phyloP scores from a whole-genome alignment of 2,113 vertebrate species.

The Pygathrix nemaeus region DNA sequence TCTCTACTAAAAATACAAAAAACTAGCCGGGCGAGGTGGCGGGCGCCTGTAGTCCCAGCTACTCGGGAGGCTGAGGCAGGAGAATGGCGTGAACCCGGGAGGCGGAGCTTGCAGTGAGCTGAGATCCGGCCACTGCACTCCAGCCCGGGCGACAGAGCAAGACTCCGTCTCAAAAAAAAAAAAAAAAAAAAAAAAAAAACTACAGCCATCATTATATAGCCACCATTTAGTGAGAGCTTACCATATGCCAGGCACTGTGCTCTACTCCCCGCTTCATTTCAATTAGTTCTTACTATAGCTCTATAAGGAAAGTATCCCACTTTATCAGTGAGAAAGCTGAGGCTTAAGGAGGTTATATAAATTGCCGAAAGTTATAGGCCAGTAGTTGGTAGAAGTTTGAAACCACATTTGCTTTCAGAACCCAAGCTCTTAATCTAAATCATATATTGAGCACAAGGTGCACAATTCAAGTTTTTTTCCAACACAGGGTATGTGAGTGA shows the following conservation, averaged over 20 bases:
- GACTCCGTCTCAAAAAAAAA: too few species aligned
- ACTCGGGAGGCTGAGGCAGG: too few species aligned
- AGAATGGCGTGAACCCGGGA: too few species aligned
- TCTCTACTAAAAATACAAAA: too few species aligned
- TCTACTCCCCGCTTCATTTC: not conserved
- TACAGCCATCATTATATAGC: not conserved
- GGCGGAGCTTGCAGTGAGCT: too few species aligned
- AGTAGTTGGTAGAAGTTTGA: conserved; percentile 30
- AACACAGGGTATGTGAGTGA: not conserved
- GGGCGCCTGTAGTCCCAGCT: too few species aligned
- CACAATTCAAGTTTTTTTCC: not conserved
- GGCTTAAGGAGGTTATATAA: not conserved
- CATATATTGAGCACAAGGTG: not conserved
- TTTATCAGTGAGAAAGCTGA: not conserved
- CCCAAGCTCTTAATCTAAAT: not conserved
- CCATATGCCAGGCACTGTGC: not conserved
- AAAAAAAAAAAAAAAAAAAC: not conserved
- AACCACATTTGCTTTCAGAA: conserved; percentile 35
- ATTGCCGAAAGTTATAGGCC: not conserved
- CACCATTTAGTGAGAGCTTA: not conserved
- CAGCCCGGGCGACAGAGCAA: too few species aligned
- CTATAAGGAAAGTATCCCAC: not conserved
- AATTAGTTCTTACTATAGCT: not conserved
- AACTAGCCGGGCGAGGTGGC: too few species aligned
- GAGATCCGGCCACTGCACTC: too few species aligned